These are phyloP conservation scores for Somateria mollissima DNA, from an alignment of 2,797 vertebrate genomes.

Conservation along the genomic window DNA sequence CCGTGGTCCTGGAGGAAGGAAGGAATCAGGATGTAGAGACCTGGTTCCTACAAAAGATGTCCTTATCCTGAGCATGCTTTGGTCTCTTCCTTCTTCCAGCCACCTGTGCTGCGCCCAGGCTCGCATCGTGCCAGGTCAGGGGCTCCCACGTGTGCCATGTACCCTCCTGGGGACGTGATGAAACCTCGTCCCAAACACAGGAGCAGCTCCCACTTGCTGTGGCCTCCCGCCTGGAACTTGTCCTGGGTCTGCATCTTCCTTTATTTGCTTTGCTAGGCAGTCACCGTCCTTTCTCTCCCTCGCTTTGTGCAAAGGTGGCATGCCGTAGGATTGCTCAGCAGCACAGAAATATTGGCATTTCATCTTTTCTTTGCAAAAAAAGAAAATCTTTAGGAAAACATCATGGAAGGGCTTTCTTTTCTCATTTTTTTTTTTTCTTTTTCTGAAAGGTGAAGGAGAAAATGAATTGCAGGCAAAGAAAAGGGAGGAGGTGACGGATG, in stretches of 20 bases:
- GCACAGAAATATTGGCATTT: slow-evolving; percentile 10
- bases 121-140: fast-evolving
- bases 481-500: slow-evolving; percentile 21
- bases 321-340: not conserved
- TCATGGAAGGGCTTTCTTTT: not conserved
- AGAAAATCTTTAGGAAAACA: not conserved
- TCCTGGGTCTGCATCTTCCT: not conserved
- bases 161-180: not conserved
- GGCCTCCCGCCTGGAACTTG: not conserved
- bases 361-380: not conserved
- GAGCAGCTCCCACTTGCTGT: not conserved
- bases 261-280: not conserved
- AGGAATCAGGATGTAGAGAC: not conserved
- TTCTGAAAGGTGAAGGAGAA: not conserved
- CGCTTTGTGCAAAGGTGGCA: not conserved
- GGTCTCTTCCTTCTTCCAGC: not conserved
- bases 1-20: not conserved
- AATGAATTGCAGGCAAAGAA: slow-evolving; percentile 17
- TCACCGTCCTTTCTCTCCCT: not conserved
- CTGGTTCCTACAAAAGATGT: not conserved
- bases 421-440: not conserved
- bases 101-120: fast-evolving
- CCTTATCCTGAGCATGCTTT: not conserved
- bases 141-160: fast-evolving
- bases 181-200: fast-evolving